phyloP scores from a whole-genome alignment of 2,888 invertebrate genomes.

The Epinotia ramella region DNA sequence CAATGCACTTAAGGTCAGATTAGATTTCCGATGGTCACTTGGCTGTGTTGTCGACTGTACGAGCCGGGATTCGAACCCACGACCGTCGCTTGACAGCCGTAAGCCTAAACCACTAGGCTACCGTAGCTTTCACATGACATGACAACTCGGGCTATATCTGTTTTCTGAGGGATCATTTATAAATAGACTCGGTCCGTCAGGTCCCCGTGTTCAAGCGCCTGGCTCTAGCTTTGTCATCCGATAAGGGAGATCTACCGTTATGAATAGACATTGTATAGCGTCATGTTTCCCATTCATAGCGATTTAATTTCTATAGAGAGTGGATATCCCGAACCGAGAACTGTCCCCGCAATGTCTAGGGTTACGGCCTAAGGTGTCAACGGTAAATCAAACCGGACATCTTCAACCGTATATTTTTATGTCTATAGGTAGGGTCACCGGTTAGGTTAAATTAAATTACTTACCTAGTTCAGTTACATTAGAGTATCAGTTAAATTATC shows the following conservation, averaged over 20 bases:
- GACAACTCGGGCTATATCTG: too few relatives aligned
- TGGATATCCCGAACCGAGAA: constrained; percentile 38
- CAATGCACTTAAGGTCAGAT: too few relatives aligned
- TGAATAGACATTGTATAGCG: constrained; percentile 59
- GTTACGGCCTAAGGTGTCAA: constrained; percentile 35
- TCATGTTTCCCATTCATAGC: constrained; percentile 54
- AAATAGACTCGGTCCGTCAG: constrained; percentile 26
- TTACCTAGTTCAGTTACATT: too few relatives aligned
- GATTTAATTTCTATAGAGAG: constrained; percentile 49
- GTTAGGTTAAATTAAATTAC: too few relatives aligned
- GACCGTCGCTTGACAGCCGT: too few relatives aligned
- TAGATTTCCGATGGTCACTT: too few relatives aligned
- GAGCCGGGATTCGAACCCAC: too few relatives aligned
- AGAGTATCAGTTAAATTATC: too few relatives aligned
- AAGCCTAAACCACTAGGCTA: too few relatives aligned
- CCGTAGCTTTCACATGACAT: background rate
- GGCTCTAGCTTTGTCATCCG: constrained; percentile 68
- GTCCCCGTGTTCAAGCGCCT: constrained; percentile 51
- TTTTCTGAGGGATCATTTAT: background rate
- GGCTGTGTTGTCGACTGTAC: too few relatives aligned
- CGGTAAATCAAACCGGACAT: constrained; percentile 31
- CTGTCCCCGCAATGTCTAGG: constrained; percentile 38
- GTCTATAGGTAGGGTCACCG: too few relatives aligned
- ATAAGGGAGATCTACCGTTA: constrained; percentile 61
- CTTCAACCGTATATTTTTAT: background rate